Evolutionary conservation across 1,140 invertebrate species (phyloP).

Genomic region (Ylistrum balloti): DNA sequence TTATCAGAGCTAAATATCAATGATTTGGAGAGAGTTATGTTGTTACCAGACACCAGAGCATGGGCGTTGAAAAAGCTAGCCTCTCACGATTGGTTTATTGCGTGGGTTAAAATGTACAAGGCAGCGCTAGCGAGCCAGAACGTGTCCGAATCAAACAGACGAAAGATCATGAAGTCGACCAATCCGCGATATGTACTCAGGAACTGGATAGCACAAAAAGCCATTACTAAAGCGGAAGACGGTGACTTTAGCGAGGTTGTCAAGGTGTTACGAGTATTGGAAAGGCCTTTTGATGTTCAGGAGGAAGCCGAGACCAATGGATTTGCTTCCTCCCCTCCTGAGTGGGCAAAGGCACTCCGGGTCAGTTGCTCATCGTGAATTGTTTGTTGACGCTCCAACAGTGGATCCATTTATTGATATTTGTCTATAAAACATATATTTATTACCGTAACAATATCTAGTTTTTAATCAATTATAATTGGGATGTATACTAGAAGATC

Average conservation of each 20-base stretch:
- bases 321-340: conserved; percentile 84
- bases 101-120: conserved; percentile 77
- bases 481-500: too few relatives aligned
- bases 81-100: conserved; percentile 74
- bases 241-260: conserved; percentile 83
- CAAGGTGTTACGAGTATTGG: conserved; percentile 66
- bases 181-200: conserved; percentile 86
- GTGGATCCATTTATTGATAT: too few relatives aligned
- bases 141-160: conserved; percentile 74
- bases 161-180: conserved; percentile 83
- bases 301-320: conserved; percentile 84
- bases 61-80: conserved; percentile 72
- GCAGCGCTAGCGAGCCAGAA: conserved; percentile 65
- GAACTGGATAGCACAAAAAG: conserved; percentile 87
- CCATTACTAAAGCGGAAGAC: conserved; percentile 85
- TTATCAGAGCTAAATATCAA: conserved; percentile 82
- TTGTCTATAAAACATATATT: too few relatives aligned
- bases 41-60: conserved; percentile 57
- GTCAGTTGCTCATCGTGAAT: conserved; percentile 84
- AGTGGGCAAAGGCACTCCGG: conserved; percentile 84
- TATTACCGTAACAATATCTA: too few relatives aligned
- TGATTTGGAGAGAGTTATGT: conserved; percentile 54
- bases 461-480: too few relatives aligned
- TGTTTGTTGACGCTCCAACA: too few relatives aligned
- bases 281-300: conserved; percentile 69